Base-by-base conservation (phyloP, 2,888 invertebrate genomes). In the Drosophila setosimentum region DNA sequence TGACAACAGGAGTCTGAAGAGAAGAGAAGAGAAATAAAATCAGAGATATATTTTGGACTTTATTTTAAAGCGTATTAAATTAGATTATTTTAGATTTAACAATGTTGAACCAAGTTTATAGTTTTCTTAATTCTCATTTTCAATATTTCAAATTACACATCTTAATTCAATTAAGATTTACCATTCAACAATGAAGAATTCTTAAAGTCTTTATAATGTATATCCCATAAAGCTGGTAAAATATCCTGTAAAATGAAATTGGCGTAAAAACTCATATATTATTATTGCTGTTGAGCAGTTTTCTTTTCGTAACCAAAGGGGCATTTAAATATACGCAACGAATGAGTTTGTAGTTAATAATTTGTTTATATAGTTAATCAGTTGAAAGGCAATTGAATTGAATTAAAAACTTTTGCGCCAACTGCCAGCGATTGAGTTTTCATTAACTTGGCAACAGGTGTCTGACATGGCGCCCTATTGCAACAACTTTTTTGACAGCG, bases 401-500 rank as follows among this genome's bases (percentile, higher is more conserved):
- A 55, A 65, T 62, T 65, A 42, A 32, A 61, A 76, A 73, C 45
- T 73, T 73, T 60, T 55, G 33, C 11, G 53, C 18, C 57, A 62
- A 70, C 61, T 55, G 55, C 10, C 69, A 62, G 50, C 63, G 76
- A 78, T 78, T 73, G 68, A 71, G 72, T 68, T 68, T 78, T 72
- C 66, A 66, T 80, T 68, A 67, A 51, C 45, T 70, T 83, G 72
- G 81, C 83, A 85, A 86, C 83, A 83, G 86, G 86, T 85, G 78
- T 77, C 80, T 73, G 78, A 61, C 54, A 55, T 67, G 59, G 32
- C 54, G 24, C 58, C n/a, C 68, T 60, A 61, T 75, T 77, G 72
- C 72, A 58, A 62, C 71, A 61, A 63, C 76, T 83, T 80, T 87
- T 76, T 76, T 87, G 86, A 89, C 84, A 87, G 80, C 66, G 62